Base-by-base conservation (phyloP, 2,888 invertebrate genomes). In the Caenorhabditis zanzibari region DNA sequence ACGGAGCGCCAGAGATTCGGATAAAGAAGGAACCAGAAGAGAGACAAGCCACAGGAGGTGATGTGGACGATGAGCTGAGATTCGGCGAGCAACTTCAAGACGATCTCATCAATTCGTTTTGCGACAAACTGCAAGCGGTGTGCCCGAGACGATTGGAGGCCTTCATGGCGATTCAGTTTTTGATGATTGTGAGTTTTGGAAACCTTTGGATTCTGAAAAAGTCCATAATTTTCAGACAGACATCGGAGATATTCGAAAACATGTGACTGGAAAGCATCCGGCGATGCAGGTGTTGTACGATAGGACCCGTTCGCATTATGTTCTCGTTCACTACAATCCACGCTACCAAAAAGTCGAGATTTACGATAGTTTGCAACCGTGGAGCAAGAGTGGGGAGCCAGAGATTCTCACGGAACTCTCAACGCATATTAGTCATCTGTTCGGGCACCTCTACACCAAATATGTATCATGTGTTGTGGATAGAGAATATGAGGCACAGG, bases 101-200 rank as follows among this genome's bases (percentile, higher is more conserved):
- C 68, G 86, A 86, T 28, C 35, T 82, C 22, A 83, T 86, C 56
- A 86, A 86, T 58, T 68, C 79, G 19, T 86, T 85, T 38, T 84
- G 83, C 38, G 86, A 86, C 61, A 75, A 81, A 32, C 69, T 86
- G 2, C 86, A 86, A 64, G 47, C 66, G 28, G 69, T 68, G 19
- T 75, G 75, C 54, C 85, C 85, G 14, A 26, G 28, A 19, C 63
- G 14, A 24, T 24, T 85, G 14, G 86, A 86, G 1, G 86, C 79
- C 7, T 26, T 86, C 10, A 56, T 86, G 5, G 86, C 86, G 9
- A 86, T 86, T 41, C 86, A 86, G 58, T 83, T 68, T 59, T 35
- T 86, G 22, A 72, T 79, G 61, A 76, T 84, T 44, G 81, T 82
- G 19, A 38, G 38, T 38, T 38, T 38, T 38, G 38, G 10, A 38